These are phyloP conservation scores for Pseudomyrmex sp. DNA, from an alignment of 1,140 invertebrate species.

Conservation along the genomic window DNA sequence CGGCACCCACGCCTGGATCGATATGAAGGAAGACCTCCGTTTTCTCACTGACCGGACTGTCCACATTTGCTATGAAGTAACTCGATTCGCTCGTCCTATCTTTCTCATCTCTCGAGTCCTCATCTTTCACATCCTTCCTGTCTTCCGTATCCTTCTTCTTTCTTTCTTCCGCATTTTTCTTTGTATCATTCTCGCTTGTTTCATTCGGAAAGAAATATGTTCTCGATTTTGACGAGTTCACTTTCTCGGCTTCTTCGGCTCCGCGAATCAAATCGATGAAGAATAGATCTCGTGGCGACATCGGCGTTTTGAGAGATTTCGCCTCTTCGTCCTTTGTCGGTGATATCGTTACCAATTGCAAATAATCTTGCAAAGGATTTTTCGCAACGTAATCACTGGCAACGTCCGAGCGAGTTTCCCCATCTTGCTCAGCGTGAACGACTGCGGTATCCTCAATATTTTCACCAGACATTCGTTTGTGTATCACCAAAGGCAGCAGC, in stretches of 20 bases:
- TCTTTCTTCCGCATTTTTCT: background rate
- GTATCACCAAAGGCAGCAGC: conserved; percentile 70
- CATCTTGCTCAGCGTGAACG: conserved; percentile 25
- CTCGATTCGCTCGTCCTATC: conserved; percentile 33
- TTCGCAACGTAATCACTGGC: conserved; percentile 15
- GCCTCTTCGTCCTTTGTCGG: conserved; percentile 34
- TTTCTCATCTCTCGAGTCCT: conserved; percentile 8
- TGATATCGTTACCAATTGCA: conserved; percentile 71
- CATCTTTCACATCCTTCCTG: background rate
- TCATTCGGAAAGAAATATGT: conserved; percentile 47
- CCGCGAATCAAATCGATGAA: conserved; percentile 81
- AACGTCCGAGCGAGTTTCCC: background rate
- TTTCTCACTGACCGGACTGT: conserved; percentile 54
- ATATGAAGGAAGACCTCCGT: conserved; percentile 70
- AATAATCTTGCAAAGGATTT: conserved; percentile 68
- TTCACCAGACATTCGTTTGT: conserved; percentile 58
- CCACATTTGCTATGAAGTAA: conserved; percentile 72
- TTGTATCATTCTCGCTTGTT: background rate
- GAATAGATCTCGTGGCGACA: conserved; percentile 82
- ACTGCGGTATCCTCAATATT: conserved; percentile 50
- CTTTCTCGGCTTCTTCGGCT: conserved; percentile 69
- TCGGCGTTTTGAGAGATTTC: conserved; percentile 60
- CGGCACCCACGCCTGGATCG: background rate
- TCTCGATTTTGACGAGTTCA: background rate
- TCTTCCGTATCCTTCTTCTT: background rate